phyloP scores from a whole-genome alignment of 2,888 invertebrate species.

The Steinernema hermaphroditum region DNA sequence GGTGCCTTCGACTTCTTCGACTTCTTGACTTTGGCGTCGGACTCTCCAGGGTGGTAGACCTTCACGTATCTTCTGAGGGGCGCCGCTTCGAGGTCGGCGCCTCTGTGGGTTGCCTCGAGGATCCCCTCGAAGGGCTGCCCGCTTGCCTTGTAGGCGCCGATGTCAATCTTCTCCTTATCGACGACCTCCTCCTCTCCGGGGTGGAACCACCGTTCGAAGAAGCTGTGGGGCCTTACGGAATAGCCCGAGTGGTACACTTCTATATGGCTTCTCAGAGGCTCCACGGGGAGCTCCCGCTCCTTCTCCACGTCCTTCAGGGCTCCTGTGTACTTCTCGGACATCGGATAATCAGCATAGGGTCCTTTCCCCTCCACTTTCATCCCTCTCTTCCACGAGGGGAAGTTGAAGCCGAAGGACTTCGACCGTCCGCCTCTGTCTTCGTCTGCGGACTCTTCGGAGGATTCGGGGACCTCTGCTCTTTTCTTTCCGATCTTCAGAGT shows the following conservation, averaged over 20 bases:
- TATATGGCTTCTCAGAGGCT: constrained; percentile 49
- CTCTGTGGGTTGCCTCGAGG: constrained; percentile 14
- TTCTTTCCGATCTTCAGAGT: background rate
- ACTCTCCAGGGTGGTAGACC: constrained; percentile 29
- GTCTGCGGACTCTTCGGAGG: background rate
- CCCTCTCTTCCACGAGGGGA: constrained; percentile 15
- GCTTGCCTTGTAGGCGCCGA: constrained; percentile 1
- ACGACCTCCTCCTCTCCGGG: constrained; percentile 32
- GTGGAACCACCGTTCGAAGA: constrained; percentile 27
- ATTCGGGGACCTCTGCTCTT: background rate
- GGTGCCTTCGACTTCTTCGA: constrained; percentile 6
- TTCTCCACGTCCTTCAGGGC: constrained; percentile 26
- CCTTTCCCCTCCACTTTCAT: constrained; percentile 10
- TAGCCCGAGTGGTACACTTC: constrained; percentile 40
- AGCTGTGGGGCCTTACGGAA: constrained; percentile 13
- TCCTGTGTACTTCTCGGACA: constrained; percentile 31
- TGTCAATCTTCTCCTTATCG: constrained; percentile 29
- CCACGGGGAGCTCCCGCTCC: constrained; percentile 23
- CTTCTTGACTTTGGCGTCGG: constrained; percentile 11
- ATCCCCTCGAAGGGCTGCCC: constrained; percentile 8
- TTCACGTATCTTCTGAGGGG: constrained; percentile 20
- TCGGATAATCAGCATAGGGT: background rate
- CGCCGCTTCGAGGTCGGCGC: constrained; percentile 5
- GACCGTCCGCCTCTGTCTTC: constrained; percentile 7
- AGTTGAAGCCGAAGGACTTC: constrained; percentile 11